phyloP scores from a whole-genome alignment of 2,797 vertebrate species.

The Aythya fuligula region DNA sequence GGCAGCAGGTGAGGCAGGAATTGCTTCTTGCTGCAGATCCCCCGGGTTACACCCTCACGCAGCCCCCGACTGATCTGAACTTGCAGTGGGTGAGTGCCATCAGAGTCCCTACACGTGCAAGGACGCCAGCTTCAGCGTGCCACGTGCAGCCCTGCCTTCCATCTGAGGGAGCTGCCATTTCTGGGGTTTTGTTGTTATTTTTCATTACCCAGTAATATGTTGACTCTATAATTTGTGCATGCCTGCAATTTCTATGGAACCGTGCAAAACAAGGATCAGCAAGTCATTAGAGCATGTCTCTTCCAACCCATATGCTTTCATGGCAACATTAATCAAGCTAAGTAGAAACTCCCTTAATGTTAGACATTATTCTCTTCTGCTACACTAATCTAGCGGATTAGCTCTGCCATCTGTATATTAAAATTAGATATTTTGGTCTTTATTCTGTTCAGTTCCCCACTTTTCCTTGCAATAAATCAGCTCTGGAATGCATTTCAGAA shows the following conservation, averaged over 20 bases:
- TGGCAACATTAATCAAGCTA: slow-evolving; percentile 6
- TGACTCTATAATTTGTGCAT: background rate
- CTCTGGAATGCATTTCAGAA: background rate
- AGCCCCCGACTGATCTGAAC: background rate
- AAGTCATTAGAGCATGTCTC: background rate
- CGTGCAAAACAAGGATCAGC: slow-evolving; percentile 30
- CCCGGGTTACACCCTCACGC: background rate
- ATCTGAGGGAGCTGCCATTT: background rate
- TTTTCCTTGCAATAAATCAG: background rate
- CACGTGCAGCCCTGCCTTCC: fast-evolving
- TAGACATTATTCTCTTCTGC: slow-evolving; percentile 40
- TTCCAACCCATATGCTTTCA: slow-evolving; percentile 43
- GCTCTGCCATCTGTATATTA: slow-evolving; percentile 8
- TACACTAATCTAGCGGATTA: background rate
- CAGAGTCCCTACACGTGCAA: background rate
- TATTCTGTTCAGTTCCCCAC: background rate
- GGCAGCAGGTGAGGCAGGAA: background rate
- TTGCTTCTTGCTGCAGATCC: fast-evolving
- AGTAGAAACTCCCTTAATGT: background rate
- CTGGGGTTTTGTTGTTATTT: background rate
- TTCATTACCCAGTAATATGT: background rate
- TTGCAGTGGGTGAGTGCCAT: background rate
- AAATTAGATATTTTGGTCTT: background rate
- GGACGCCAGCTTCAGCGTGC: background rate
- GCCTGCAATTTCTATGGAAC: background rate